Evolutionary conservation across 1,140 invertebrate species (phyloP), one percentile per base, ranked within the genome.

Genomic region (Platorchestia sp.): DNA sequence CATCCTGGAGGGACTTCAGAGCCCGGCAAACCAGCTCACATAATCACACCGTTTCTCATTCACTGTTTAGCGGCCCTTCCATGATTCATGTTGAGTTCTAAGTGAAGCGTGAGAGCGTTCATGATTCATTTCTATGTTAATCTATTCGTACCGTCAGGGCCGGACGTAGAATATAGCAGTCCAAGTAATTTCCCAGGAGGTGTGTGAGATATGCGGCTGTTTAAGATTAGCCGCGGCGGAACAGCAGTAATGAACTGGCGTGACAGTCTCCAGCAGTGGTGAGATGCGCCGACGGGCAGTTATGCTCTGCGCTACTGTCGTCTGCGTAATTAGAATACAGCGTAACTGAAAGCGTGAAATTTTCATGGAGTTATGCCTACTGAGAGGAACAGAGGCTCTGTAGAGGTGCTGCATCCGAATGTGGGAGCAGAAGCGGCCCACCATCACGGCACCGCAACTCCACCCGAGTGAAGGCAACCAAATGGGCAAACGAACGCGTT

Each of bases 81-180:
- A 75, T 75, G 59, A 75, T 75, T 75, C 59, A 75, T 75, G 59
- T 75, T 27, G 59, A 75, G 59, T 75, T 75, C 59, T 75, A 75
- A 75, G 59, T 75, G 59, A 75, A 75, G 59, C 59, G 59, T 75
- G 59, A 75, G 36, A 75, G 59, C 59, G 59, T 75, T 75, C 59
- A 75, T 75, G 36, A 75, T 75, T 75, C 43, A 89, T 89, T 89
- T 44, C 87, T 89, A 89, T 89, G 87, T 89, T 89, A 89, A 89
- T 89, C 87, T 42, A 89, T 89, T 42, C 43, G 27, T 44, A 43
- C 43, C 43, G n/a, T 14, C 41, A 42, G 87, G 87, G 36, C 87
- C 41, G 41, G n/a, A 44, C 10, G 87, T 44, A 44, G 87, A 89
- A 89, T 89, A 89, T 44, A 89, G 87, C 42, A 5, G 36, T 3